phyloP scores from a whole-genome alignment of 2,888 invertebrate genomes.

The Cetonia aurata region DNA sequence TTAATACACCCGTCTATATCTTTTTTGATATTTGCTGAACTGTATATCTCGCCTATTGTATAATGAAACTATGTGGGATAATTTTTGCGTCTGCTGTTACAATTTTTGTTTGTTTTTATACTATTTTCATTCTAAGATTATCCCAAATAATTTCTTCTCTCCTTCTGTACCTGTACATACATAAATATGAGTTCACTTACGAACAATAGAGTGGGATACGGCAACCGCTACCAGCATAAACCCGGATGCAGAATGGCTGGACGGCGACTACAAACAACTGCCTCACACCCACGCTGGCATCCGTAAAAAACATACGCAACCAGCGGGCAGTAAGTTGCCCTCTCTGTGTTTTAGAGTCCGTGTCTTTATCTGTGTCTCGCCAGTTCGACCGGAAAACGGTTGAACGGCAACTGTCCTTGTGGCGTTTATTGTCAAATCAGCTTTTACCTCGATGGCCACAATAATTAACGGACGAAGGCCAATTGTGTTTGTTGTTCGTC shows the following conservation, averaged over 20 bases:
- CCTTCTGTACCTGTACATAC: slow-evolving; percentile 25
- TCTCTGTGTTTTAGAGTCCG: slow-evolving; percentile 45
- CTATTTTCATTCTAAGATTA: background rate
- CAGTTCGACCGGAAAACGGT: slow-evolving; percentile 25
- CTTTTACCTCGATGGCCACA: slow-evolving; percentile 18
- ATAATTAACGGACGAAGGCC: slow-evolving; percentile 5
- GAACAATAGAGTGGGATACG: slow-evolving; percentile 30
- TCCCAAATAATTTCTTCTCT: slow-evolving; percentile 9
- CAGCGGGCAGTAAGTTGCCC: slow-evolving; percentile 60
- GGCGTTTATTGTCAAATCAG: slow-evolving; percentile 37
- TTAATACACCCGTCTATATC: slow-evolving; percentile 12
- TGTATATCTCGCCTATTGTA: slow-evolving; percentile 7
- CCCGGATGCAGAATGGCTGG: slow-evolving; percentile 51
- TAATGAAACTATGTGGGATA: background rate
- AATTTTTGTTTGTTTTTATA: background rate
- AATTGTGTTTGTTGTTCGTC: slow-evolving; percentile 27
- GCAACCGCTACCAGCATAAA: slow-evolving; percentile 31
- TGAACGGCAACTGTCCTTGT: slow-evolving; percentile 23
- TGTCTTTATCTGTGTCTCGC: slow-evolving; percentile 37
- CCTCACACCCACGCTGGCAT: slow-evolving; percentile 47
- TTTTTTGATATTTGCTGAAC: background rate
- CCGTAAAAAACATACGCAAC: slow-evolving; percentile 49
- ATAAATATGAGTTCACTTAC: slow-evolving; percentile 35
- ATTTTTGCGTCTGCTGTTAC: background rate
- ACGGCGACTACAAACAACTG: slow-evolving; percentile 41